phyloP scores from a whole-genome alignment of 2,113 vertebrate species.

The Myxocyprinus asiaticus region DNA sequence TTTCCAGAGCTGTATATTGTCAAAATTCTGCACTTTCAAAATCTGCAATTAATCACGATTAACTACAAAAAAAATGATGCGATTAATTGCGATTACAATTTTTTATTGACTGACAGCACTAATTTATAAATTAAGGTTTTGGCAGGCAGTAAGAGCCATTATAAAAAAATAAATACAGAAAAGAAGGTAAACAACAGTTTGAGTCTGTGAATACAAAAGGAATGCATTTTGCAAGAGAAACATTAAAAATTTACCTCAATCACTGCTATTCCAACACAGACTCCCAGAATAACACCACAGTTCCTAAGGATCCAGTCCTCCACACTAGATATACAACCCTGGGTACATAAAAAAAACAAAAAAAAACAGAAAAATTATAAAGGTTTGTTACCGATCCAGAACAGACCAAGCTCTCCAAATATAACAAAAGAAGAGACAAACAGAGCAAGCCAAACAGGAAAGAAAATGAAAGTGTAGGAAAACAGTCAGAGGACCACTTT shows the following conservation, averaged over 20 bases:
- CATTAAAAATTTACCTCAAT: conserved; percentile 79
- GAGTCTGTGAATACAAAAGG: not conserved
- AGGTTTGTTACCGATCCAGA: not conserved
- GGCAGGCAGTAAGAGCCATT: too few relatives aligned
- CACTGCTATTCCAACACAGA: conserved; percentile 83
- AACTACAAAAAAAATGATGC: too few relatives aligned
- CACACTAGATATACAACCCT: conserved; percentile 85
- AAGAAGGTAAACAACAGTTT: not conserved
- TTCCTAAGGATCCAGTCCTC: conserved; percentile 87
- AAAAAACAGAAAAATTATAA: not conserved
- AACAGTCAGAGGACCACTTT: not conserved
- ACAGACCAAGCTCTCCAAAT: not conserved
- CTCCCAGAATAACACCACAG: conserved; percentile 86
- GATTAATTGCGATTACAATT: too few relatives aligned
- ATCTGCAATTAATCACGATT: too few relatives aligned
- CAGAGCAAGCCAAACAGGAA: conserved; percentile 18
- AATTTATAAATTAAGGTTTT: not conserved
- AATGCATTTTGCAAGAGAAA: not conserved
- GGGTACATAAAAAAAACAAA: conserved; percentile 25
- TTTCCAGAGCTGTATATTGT: too few relatives aligned
- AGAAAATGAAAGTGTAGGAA: not conserved
- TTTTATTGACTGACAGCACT: not conserved
- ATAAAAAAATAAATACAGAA: too few relatives aligned
- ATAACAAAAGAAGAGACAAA: not conserved
- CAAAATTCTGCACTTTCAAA: too few relatives aligned